Base-by-base conservation (phyloP, 1,140 invertebrate genomes). In the Globodera ellingtonae region DNA sequence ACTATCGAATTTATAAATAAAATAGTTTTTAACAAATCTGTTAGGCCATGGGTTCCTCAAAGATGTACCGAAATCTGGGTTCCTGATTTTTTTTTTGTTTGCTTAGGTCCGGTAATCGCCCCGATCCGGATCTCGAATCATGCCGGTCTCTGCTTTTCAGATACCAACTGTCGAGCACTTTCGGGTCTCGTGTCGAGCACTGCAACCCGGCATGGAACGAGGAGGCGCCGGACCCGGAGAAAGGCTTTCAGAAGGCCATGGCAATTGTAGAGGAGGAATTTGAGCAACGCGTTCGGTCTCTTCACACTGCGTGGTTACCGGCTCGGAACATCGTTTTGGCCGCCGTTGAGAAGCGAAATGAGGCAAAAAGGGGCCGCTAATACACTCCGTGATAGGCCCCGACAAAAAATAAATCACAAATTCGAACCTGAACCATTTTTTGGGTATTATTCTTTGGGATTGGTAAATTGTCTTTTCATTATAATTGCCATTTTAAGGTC, bases 131-230 rank as follows among this genome's bases (percentile, higher is more conserved):
- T 35, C 35, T 35, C 35, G 35, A 35, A 35, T 35, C 2, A 35
- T 35, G 35, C 35, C 35, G 0, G 35, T 35, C 35, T 35, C 35
- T 35, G 1, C 35, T 79, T 83, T 83, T 79, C 18, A 87, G 79
- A 9, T 98, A 97, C 90, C 91, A 91, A 79, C 94, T 98, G 46
- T 91, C 92, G 5, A 95, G 95, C 0, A 92, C 93, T 89, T 87
- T 98, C 6, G 93, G 93, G 89, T 90, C 92, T 2, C 91, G 96
- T 86, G 93, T 98, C 4, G 90, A 90, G 8, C 90, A 92, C 81
- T 90, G 98, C 0, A 98, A 98, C 91, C 94, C 95, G 18, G 89
- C 91, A 47, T 98, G 96, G 96, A 97, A 97, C 89, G 92, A 92
- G 50, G 70, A 82, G 24, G 72, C 81, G 44, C 65, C 75, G 9